A percentile compares a stretch with the other conserved stretches of the same genome.
Conservation (phyloP, 1,140 invertebrate species). For the Papilio aristodemus region DNA sequence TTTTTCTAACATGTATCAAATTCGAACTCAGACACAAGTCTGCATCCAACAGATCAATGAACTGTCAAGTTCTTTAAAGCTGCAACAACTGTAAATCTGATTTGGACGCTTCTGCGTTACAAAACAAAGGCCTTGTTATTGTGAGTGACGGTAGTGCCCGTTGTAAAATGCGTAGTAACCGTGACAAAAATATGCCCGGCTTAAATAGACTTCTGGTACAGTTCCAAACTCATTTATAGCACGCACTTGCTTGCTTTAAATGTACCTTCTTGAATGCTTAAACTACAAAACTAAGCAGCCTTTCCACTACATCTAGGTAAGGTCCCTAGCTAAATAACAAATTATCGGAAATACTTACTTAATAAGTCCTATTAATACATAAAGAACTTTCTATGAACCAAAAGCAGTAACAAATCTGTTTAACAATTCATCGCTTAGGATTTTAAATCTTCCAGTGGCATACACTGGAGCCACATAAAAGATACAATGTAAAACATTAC, state of each 20-base stretch:
- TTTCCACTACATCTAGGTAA: no score
- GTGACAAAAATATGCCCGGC: neutral
- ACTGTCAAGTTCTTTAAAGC: neutral
- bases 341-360: no score
- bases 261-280: neutral
- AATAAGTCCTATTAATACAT: no score
- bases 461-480: conserved; percentile 17
- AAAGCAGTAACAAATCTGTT: conserved; percentile 1
- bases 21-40: neutral
- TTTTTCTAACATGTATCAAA: neutral
- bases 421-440: neutral
- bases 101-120: neutral
- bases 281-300: neutral
- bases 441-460: neutral
- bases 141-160: neutral
- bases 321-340: no score
- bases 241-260: neutral
- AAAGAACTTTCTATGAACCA: no score
- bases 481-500: conserved; percentile 41
- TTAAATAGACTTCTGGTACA: conserved; percentile 2
- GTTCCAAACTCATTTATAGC: neutral
- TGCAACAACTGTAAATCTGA: neutral
- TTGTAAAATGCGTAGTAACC: neutral
- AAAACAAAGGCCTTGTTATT: neutral
- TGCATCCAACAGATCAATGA: neutral